Percentiles rank a stretch among this genome's conserved stretches.
Conservation (phyloP, 2,113 vertebrate genomes). For the Gambusia affinis region DNA sequence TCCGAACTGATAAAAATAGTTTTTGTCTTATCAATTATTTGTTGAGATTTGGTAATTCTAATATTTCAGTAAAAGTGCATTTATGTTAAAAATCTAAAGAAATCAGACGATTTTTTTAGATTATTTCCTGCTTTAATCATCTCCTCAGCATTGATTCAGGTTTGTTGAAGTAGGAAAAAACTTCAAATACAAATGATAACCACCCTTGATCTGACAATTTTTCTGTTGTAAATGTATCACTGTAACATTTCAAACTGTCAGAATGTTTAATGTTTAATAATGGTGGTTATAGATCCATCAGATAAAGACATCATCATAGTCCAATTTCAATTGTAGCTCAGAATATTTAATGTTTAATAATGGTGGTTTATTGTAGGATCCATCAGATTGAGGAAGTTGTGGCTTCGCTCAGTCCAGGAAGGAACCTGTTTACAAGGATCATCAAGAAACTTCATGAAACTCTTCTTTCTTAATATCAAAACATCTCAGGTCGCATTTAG, state of each 20-base stretch:
- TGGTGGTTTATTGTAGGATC: slow-evolving; percentile 53
- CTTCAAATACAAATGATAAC: background rate
- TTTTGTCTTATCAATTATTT: background rate
- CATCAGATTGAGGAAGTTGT: slow-evolving; percentile 69
- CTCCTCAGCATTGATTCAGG: background rate
- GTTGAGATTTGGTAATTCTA: background rate
- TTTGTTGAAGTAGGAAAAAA: background rate
- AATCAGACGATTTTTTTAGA: too few species aligned
- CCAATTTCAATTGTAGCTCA: too few species aligned
- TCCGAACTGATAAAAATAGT: background rate
- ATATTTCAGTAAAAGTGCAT: background rate
- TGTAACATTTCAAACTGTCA: background rate
- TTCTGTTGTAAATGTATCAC: too few species aligned
- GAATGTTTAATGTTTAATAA: background rate
- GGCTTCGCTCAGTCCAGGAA: slow-evolving; percentile 58
- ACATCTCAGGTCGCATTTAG: too few species aligned
- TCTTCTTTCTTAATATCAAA: slow-evolving; percentile 57
- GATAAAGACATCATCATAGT: too few species aligned
- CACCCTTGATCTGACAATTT: too few species aligned
- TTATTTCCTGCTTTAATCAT: too few species aligned
- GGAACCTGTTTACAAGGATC: slow-evolving; percentile 69
- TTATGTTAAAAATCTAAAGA: background rate
- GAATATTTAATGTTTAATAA: background rate
- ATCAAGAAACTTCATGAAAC: slow-evolving; percentile 69
- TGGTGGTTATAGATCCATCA: slow-evolving; percentile 44